phyloP scores from a whole-genome alignment of 2,888 invertebrate genomes.

The Hirtodrosophila cameraria region DNA sequence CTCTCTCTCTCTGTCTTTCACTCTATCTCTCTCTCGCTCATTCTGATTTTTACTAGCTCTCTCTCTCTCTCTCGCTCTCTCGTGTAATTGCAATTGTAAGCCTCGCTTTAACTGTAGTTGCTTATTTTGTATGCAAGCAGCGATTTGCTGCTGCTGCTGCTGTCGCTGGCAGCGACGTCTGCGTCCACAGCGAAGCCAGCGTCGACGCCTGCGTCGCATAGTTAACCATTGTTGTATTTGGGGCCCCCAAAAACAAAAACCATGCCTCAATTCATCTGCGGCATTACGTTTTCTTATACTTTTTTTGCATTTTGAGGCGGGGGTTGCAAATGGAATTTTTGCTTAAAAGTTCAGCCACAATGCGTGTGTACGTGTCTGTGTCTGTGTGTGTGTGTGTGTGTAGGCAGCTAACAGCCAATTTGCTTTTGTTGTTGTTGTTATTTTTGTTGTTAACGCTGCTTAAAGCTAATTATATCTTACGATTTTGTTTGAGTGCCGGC shows the following conservation, averaged over 20 bases:
- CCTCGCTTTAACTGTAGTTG: slow-evolving; percentile 50
- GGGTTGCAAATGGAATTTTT: slow-evolving; percentile 72
- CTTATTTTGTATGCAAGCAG: slow-evolving; percentile 68
- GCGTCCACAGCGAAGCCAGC: slow-evolving; percentile 36
- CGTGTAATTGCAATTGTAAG: slow-evolving; percentile 50
- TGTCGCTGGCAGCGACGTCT: slow-evolving; percentile 29
- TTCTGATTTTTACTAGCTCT: neutral
- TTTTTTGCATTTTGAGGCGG: slow-evolving; percentile 73
- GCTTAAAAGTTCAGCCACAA: slow-evolving; percentile 60
- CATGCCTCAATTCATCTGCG: slow-evolving; percentile 70
- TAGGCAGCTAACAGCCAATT: slow-evolving; percentile 48
- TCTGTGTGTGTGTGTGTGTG: slow-evolving; percentile 32
- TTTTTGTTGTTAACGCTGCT: slow-evolving; percentile 32
- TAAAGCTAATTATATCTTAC: slow-evolving; percentile 60
- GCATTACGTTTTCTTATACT: slow-evolving; percentile 58
- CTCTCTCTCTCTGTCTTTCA: slow-evolving; percentile 10
- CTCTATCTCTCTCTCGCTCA: neutral
- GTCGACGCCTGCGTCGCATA: slow-evolving; percentile 22
- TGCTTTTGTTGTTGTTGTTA: slow-evolving; percentile 29
- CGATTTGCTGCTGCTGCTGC: too few relatives aligned
- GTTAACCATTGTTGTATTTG: slow-evolving; percentile 19
- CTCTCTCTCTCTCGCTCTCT: slow-evolving; percentile 13
- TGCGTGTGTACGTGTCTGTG: slow-evolving; percentile 42
- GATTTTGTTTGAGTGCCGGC: slow-evolving; percentile 29
- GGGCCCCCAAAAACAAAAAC: slow-evolving; percentile 20